Percentiles rank a stretch among this genome's conserved stretches.
These are phyloP conservation scores for Pteronura brasiliensis DNA, from an alignment of 2,113 vertebrate species.

Conservation along the genomic window DNA sequence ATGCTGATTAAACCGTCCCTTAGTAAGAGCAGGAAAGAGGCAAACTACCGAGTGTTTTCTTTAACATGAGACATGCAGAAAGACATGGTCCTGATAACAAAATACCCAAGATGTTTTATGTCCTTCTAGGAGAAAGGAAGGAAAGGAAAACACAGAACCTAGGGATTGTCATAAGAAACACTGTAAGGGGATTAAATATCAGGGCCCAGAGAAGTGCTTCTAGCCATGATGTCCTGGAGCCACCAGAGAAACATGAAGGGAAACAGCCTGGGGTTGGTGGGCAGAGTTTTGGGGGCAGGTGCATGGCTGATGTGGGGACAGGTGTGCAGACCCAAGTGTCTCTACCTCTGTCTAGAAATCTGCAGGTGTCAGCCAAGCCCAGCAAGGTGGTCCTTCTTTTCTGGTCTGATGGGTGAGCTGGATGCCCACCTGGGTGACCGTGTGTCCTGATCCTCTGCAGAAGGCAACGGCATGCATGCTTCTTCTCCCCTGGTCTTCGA, in stretches of 20 bases:
- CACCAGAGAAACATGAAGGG: accelerated
- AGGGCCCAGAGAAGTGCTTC: not conserved
- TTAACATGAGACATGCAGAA: not conserved
- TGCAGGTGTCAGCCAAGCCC: not conserved
- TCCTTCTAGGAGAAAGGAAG: not conserved
- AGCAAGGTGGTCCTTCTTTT: accelerated
- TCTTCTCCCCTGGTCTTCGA: not conserved
- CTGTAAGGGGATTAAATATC: not conserved
- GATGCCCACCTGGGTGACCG: too few relatives aligned
- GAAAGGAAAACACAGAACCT: not conserved
- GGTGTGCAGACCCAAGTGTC: not conserved
- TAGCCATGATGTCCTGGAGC: not conserved
- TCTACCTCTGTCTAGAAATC: not conserved
- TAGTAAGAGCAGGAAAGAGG: not conserved
- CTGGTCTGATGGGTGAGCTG: not conserved
- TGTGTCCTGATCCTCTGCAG: accelerated
- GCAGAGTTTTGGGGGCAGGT: not conserved
- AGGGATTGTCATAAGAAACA: not conserved
- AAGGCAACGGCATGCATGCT: accelerated
- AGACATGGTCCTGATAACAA: not conserved
- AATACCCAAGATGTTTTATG: not conserved
- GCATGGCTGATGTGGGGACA: accelerated
- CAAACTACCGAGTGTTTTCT: not conserved
- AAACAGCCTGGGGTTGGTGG: not conserved
- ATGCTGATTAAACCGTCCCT: not conserved